Conservation (phyloP, 2,888 invertebrate genomes). For the Drosophila vallismaia region DNA sequence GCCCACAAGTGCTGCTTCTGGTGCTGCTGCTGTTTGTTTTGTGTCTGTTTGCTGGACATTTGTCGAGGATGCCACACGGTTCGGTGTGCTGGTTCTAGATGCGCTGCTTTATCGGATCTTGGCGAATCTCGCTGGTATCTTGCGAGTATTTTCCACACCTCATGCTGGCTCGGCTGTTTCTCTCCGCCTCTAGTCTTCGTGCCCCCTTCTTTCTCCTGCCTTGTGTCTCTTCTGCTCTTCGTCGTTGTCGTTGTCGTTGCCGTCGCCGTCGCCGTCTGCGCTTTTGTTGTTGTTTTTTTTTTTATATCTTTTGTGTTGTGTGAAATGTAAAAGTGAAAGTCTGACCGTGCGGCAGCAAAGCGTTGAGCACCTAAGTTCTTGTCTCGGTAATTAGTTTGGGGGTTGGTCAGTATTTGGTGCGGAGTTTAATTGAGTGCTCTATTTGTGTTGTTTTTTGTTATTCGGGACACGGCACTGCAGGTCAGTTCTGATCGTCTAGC, state of each 20-base stretch:
- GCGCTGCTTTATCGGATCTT: conserved; percentile 37
- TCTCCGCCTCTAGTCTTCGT: conserved; percentile 40
- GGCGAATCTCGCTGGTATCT: conserved; percentile 23
- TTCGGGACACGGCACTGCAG: conserved; percentile 29
- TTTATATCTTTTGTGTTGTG: conserved; percentile 51
- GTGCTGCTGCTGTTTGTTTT: conserved; percentile 24
- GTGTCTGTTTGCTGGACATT: conserved; percentile 32
- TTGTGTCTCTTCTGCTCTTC: conserved; percentile 43
- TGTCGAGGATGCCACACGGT: conserved; percentile 11
- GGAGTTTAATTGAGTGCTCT: conserved; percentile 16
- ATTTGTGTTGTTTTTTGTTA: conserved; percentile 24
- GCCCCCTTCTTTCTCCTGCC: conserved; percentile 5
- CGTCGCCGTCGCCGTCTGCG: conserved; percentile 22
- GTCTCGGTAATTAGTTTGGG: neutral
- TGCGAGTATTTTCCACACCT: conserved; percentile 38
- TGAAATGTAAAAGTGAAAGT: conserved; percentile 31
- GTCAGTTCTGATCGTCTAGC: conserved; percentile 3
- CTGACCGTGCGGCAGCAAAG: conserved; percentile 9
- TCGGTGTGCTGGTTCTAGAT: conserved; percentile 29
- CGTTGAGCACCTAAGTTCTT: conserved; percentile 6
- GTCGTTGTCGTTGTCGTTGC: conserved; percentile 12
- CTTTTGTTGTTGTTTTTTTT: conserved; percentile 62
- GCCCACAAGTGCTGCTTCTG: conserved; percentile 22
- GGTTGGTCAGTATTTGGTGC: neutral
- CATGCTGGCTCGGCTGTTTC: conserved; percentile 46